Evolutionary conservation across 1,140 invertebrate genomes (phyloP), one percentile per base, ranked within the genome.

Genomic region (Trichonephila clavata): DNA sequence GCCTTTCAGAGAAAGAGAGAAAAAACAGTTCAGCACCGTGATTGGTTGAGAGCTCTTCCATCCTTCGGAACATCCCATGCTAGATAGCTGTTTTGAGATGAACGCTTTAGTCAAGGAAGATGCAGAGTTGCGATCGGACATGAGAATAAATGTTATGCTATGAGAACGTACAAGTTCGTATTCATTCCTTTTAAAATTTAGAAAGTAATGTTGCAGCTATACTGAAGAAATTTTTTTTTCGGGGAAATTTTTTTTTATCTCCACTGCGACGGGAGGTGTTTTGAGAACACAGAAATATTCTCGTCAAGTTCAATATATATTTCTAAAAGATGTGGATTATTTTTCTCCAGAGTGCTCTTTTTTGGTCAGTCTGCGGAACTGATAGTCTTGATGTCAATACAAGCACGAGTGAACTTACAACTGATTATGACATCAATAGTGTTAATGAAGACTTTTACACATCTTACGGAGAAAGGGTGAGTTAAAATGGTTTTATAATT

Each of bases 381-480:
- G 43, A 59, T 21, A 60, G 21, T 21, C 5, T 65, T 20, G 81
- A 59, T 8, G 43, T 77, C 6, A 65, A 86, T n/a, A 18, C 63
- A 86, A 92, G 14, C 24, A 39, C 24, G 14, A 63, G 32, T 60
- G 91, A 86, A 27, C 39, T 27, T 18, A 32, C 63, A 10, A 92
- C 91, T 39, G 91, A 92, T 77, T 92, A 92, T 86, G 32, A 86
- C 3, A 86, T 86, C 21, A 92, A 92, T 32, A 86, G 39, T 32
- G 91, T 92, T 6, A 77, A 86, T 68, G 83, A 92, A 60, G 91
- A 92, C 14, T 61, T 57, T 60, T 80, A 90, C 39, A 65, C n/a
- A 16, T 27, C 90, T 63, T 80, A 92, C 39, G 81, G 20, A 0
- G 71, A 80, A 60, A 92, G 27, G 81, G 90, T 84, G 32, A 92